Evolutionary conservation across 2,113 vertebrate genomes (phyloP), one percentile per base, ranked within the genome.

Genomic region (Hippocampus barbouri): DNA sequence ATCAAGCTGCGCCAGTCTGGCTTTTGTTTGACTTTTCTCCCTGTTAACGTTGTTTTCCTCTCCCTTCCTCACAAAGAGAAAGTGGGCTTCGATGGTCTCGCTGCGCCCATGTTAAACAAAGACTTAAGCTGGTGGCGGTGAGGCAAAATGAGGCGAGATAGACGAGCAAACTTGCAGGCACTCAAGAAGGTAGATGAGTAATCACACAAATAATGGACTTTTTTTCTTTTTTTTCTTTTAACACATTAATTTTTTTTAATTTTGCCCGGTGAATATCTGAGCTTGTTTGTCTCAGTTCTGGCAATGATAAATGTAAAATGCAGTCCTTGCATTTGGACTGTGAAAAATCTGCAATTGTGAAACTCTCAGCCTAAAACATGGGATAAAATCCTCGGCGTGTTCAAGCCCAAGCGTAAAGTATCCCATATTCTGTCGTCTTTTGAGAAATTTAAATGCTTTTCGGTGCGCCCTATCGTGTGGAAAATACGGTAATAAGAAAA

Each of bases 61-160:
- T 23, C 4, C 30, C 73, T 79, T 81, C 87, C 86, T 82, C 23
- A 15, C 56, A 79, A n/a, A 80, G 79, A 87, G 68, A 83, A 88
- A 84, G 80, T 84, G 84, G 8, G 66, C 86, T 87, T 85, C 83
- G 83, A 88, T 86, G 82, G 78, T 81, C 83, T 88, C 81, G 74
- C 84, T 81, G 76, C 62, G 70, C 70, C 82, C 71, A 75, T 76
- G 83, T 81, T 77, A 86, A 87, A 87, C 83, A 86, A 84, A 72
- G 34, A 80, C 72, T 81, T 78, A 83, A 80, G 70, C 18, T 59
- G 80, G 82, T 6, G 61, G 66, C 56, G 38, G 68, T 34, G 62
- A 67, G 79, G 75, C 69, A 67, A 64, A 70, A 41, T 70, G 25
- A 30, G 62, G 61, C 25, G 62, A n/a, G 62, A 56, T 69, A 77